phyloP scores from a whole-genome alignment of 2,797 vertebrate species.

The Galaxias olidus region DNA sequence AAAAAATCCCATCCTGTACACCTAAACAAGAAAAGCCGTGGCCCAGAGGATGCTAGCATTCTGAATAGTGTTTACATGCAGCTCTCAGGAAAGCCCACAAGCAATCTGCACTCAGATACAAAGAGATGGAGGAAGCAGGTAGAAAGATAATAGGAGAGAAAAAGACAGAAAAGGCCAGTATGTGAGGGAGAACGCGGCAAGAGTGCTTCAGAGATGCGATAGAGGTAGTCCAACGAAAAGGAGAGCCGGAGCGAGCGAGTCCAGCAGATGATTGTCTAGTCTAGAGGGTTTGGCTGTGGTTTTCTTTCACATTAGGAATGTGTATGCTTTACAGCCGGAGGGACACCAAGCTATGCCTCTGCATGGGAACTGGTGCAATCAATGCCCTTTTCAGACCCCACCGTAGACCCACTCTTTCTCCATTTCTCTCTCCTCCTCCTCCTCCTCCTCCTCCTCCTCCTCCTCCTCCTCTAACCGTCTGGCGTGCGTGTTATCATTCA shows the following conservation, averaged over 20 bases:
- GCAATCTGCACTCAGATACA: conserved; percentile 29
- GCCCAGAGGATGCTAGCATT: conserved; percentile 42
- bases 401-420: conserved; percentile 21
- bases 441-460: conserved; percentile 6
- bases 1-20: conserved; percentile 39
- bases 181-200: conserved; percentile 5
- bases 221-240: background rate
- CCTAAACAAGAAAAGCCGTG: conserved; percentile 34
- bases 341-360: background rate
- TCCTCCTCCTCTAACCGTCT: conserved; percentile 4
- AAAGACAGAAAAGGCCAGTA: background rate
- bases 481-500: conserved; percentile 49
- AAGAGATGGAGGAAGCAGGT: conserved; percentile 14
- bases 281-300: background rate
- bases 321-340: background rate
- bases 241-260: conserved; percentile 6
- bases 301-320: background rate
- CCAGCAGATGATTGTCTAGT: background rate
- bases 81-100: conserved; percentile 39
- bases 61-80: conserved; percentile 50
- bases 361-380: conserved; percentile 12
- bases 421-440: conserved; percentile 6
- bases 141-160: conserved; percentile 19
- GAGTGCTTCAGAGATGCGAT: conserved; percentile 1
- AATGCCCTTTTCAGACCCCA: conserved; percentile 8